Base-by-base conservation (phyloP, 2,888 invertebrate species). In the Thereva nobilitata region DNA sequence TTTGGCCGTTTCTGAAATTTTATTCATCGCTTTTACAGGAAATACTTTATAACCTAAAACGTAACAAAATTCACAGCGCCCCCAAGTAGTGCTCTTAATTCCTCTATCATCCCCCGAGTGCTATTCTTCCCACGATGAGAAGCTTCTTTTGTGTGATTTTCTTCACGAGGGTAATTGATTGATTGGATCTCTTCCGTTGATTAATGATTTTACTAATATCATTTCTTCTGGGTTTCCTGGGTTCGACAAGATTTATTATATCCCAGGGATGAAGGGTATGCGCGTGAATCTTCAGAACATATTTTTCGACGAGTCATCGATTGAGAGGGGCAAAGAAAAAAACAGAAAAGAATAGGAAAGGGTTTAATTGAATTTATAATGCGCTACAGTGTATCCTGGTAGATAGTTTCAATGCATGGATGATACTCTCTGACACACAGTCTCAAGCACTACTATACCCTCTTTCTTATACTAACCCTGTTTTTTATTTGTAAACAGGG, bases 141-240 rank as follows among this genome's bases (percentile, higher is more conserved):
- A 59, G 47, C 59, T 59, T 23, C 59, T 42, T 59, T 59, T 47
- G 38, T 45, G 37, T 49, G 45, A 12, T 47, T 47, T 40, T 49
- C 59, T 49, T 35, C 38, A 37, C 34, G 49, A 47, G 47, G 35
- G 49, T 59, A 59, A 59, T 63, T 68, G 68, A 68, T 68, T 68
- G 68, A 68, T 68, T 68, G 66, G 52, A 63, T 66, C 68, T 63
- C 66, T 61, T 68, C 49, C 54, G 54, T 66, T 68, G 68, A 68
- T 68, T 66, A 68, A 68, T 68, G 68, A 63, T 49, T 66, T 68
- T 55, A 12, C 55, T 66, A 68, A 68, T 66, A 66, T 61, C 63
- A 49, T 68, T 63, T 61, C 61, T 61, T 56, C 49, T 49, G 49
- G 35, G 37, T 35, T 47, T 49, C n/a, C 35, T 12, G 59, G 34